Base-by-base conservation (phyloP, 1,140 invertebrate species). In the Babylonia areolata region DNA sequence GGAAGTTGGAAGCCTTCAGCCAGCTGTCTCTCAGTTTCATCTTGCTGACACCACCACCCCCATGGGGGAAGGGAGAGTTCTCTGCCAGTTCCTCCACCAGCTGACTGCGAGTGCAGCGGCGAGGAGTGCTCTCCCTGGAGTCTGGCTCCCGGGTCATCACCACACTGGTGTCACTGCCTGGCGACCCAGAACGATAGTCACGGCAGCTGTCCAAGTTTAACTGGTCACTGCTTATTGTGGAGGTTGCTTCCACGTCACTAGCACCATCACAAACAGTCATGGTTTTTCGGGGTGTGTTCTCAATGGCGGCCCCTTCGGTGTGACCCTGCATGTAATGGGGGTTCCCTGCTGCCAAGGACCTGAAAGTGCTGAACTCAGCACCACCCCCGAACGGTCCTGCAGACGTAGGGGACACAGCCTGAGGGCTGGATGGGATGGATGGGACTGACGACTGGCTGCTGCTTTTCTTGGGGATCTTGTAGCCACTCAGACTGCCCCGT, bases 21-120 rank as follows among this genome's bases (percentile, higher is more conserved):
- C 85, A 86, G 12, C 85, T 58, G 31, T 86, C 85, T 64, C 39
- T 79, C 28, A 86, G 79, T 28, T 58, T 40, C 54, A 86, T 64
- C 42, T 86, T 86, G 15, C 20, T 39, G 12, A 31, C 33, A 42
- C 28, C 69, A 75, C 82, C 82, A 12, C 5, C 39, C 9, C 37
- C 9, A 20, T 42, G 39, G 23, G 58, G 37, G 31, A 69, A 84
- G 15, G 82, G 82, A 31, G 82, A 58, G 69, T 84, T 84, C 64
- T 84, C 82, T 17, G 39, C 64, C 64, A 84, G 20, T 31, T 84
- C 80, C 20, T 88, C 87, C 31, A 64, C 69, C 39, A 77, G n/a
- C 28, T 89, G 90, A 85, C 91, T 92, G 35, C 91, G 81, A 3
- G 91, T 92, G 12, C 91, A 84, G 33, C 90, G 87, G 20, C 89